A percentile compares a stretch with the other conserved stretches of the same genome.
These are phyloP conservation scores for Falco novaeseelandiae DNA, from an alignment of 2,797 vertebrate genomes.

Conservation along the genomic window DNA sequence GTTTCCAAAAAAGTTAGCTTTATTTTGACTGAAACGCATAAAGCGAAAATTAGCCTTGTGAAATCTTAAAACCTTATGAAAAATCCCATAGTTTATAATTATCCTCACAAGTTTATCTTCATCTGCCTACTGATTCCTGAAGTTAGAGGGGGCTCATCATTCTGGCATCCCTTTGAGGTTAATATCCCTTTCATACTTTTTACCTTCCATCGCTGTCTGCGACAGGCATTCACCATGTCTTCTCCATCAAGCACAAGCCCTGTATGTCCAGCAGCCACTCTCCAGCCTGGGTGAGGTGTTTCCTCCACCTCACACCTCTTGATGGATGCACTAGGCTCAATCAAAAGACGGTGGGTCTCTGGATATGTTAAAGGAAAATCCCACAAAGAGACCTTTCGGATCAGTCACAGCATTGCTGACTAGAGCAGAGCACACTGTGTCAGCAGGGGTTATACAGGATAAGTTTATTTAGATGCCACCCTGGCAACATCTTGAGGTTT, in stretches of 20 bases:
- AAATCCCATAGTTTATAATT: neutral
- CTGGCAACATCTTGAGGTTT: slow-evolving; percentile 15
- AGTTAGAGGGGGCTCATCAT: neutral
- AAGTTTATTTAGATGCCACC: slow-evolving; percentile 45
- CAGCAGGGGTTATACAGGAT: neutral
- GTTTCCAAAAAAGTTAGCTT: neutral
- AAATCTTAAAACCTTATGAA: neutral
- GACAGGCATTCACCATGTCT: neutral
- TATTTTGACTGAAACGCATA: neutral
- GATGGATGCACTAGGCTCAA: neutral
- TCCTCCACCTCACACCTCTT: neutral
- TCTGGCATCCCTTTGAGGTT: neutral
- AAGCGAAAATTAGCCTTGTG: neutral
- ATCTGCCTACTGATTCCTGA: neutral
- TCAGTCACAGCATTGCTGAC: neutral
- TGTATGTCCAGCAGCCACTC: neutral
- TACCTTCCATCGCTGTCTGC: neutral
- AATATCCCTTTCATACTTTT: neutral
- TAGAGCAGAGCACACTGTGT: neutral
- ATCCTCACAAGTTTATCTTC: neutral
- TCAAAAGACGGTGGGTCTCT: neutral
- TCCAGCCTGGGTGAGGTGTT: neutral
- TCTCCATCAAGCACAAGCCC: neutral
- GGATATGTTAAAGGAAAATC: neutral
- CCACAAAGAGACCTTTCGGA: neutral